Conservation (phyloP, 2,113 vertebrate genomes). For the Cyanoramphus novaezelandiae region DNA sequence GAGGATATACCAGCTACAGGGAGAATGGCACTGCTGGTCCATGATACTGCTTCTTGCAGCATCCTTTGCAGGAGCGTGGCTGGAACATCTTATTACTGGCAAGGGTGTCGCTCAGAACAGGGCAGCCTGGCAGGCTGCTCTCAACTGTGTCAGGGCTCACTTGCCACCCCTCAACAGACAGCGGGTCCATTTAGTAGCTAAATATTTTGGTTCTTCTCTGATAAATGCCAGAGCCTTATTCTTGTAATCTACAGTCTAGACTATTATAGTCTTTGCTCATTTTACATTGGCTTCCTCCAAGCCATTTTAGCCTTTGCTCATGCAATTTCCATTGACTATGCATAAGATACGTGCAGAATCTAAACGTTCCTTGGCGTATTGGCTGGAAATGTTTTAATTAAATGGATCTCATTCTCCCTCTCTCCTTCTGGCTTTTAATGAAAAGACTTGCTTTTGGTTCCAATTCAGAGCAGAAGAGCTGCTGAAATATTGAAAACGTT, state of each 20-base stretch:
- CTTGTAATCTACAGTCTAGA: neutral
- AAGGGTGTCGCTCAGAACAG: accelerated
- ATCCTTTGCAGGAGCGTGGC: neutral
- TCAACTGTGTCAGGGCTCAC: neutral
- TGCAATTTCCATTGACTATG: slow-evolving; percentile 1
- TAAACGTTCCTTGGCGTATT: neutral
- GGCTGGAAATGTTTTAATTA: slow-evolving; percentile 35
- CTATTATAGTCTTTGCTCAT: neutral
- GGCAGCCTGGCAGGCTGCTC: neutral
- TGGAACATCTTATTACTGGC: neutral
- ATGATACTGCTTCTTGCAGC: neutral
- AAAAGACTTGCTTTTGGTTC: slow-evolving; percentile 22
- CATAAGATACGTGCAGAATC: neutral
- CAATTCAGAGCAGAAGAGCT: slow-evolving; percentile 5
- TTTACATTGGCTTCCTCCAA: neutral
- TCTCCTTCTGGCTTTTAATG: slow-evolving; percentile 27
- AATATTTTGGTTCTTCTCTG: neutral
- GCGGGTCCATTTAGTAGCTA: neutral
- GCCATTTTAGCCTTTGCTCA: neutral
- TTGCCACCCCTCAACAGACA: neutral
- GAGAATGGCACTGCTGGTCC: neutral
- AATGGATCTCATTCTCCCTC: neutral
- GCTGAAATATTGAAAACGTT: slow-evolving; percentile 44
- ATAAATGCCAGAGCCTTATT: neutral
- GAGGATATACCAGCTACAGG: neutral